These are phyloP conservation scores for Drosophila kurseongensis DNA, from an alignment of 1,140 invertebrate genomes.

Conservation along the genomic window DNA sequence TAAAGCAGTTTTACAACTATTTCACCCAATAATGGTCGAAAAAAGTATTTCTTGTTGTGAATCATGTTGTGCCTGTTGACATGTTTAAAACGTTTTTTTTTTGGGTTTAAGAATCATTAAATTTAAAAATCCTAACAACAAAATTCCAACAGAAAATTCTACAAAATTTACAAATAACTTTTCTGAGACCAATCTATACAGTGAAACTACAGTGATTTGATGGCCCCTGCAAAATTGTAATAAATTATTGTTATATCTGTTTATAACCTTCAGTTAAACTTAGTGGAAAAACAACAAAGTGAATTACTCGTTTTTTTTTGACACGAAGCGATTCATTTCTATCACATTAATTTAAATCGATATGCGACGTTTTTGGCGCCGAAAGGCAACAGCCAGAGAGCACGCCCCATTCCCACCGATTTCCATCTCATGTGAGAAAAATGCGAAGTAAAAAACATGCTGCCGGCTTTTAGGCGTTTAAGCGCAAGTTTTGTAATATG, in stretches of 20 bases:
- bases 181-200: background rate
- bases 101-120: too few relatives aligned
- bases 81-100: too few relatives aligned
- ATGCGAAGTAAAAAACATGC: constrained; percentile 39
- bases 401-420: constrained; percentile 2
- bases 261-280: background rate
- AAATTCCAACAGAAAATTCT: too few relatives aligned
- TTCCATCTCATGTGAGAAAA: constrained; percentile 24
- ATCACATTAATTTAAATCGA: constrained; percentile 43
- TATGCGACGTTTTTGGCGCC: constrained; percentile 3
- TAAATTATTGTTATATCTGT: too few relatives aligned
- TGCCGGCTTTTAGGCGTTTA: constrained; percentile 55
- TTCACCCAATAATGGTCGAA: too few relatives aligned
- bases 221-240: too few relatives aligned
- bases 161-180: too few relatives aligned
- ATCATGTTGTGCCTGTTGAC: too few relatives aligned
- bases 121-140: too few relatives aligned
- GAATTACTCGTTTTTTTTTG: background rate
- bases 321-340: background rate
- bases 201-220: background rate
- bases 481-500: constrained; percentile 63
- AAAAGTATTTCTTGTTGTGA: too few relatives aligned
- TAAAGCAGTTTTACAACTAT: background rate
- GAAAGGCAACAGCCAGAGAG: constrained; percentile 2
- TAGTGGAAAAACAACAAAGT: background rate